phyloP scores from a whole-genome alignment of 2,888 invertebrate genomes.

The Patella depressa region DNA sequence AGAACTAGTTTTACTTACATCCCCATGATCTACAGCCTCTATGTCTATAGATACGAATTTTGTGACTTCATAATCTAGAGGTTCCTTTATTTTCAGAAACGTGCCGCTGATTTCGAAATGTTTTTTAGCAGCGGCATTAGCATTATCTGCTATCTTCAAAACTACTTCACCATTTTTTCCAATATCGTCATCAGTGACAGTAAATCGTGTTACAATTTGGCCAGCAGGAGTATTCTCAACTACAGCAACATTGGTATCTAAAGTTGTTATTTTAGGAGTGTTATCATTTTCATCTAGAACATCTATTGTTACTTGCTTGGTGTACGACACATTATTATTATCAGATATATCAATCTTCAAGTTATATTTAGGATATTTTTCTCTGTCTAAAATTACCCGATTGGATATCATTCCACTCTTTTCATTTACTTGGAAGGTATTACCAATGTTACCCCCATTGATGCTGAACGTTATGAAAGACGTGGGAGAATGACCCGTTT shows the following conservation, averaged over 20 bases:
- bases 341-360: constrained; percentile 35
- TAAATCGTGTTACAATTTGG: constrained; percentile 36
- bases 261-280: constrained; percentile 40
- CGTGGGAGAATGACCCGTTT: constrained; percentile 28
- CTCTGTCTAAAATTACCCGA: constrained; percentile 36
- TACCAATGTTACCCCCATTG: constrained; percentile 41
- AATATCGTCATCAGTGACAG: constrained; percentile 50
- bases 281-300: constrained; percentile 58
- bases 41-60: constrained; percentile 35
- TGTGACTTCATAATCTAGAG: constrained; percentile 38
- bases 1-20: constrained; percentile 30
- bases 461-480: constrained; percentile 38
- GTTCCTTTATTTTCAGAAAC: constrained; percentile 28
- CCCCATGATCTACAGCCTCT: constrained; percentile 39
- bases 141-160: constrained; percentile 30
- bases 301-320: constrained; percentile 35
- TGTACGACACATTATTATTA: constrained; percentile 28
- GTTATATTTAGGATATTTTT: constrained; percentile 35
- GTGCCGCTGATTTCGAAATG: constrained; percentile 38
- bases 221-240: constrained; percentile 52
- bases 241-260: constrained; percentile 34
- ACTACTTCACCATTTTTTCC: constrained; percentile 41
- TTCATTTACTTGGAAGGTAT: constrained; percentile 36
- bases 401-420: constrained; percentile 36
- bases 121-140: constrained; percentile 25